Conservation (phyloP, 1,140 invertebrate genomes). For the Arion vulgaris region DNA sequence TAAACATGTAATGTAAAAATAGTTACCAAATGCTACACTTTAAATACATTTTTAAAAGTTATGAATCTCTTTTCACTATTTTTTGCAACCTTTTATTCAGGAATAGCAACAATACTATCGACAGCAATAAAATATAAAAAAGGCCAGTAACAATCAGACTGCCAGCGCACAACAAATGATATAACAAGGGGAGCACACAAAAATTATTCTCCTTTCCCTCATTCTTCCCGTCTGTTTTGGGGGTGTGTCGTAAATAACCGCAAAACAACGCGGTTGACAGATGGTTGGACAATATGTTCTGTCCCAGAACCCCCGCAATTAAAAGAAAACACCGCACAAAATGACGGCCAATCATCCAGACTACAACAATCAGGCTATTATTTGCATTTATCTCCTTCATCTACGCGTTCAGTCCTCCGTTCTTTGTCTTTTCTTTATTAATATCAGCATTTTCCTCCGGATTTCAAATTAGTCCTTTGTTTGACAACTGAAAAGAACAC, state of each 20-base stretch:
- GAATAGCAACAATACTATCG: neutral
- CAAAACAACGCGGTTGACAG: neutral
- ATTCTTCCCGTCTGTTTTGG: neutral
- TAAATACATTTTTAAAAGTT: no score
- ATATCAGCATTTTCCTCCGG: neutral
- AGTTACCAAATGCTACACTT: no score
- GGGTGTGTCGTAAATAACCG: neutral
- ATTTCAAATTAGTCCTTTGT: neutral
- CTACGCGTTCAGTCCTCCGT: neutral
- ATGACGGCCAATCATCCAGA: conserved; percentile 1
- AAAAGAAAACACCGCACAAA: neutral
- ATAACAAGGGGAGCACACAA: neutral
- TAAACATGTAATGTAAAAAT: neutral
- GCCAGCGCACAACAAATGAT: neutral
- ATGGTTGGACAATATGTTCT: conserved; percentile 14
- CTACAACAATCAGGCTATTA: conserved; percentile 6
- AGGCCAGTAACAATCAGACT: neutral
- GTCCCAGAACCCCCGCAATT: neutral
- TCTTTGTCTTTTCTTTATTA: conserved; percentile 10
- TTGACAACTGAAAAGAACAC: neutral
- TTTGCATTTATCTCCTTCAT: neutral
- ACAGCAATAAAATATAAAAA: neutral
- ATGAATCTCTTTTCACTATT: no score
- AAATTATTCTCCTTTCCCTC: neutral
- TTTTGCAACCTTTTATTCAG: no score